Conservation (phyloP, 1,140 invertebrate genomes). For the Ceratoteleas bidentatus region DNA sequence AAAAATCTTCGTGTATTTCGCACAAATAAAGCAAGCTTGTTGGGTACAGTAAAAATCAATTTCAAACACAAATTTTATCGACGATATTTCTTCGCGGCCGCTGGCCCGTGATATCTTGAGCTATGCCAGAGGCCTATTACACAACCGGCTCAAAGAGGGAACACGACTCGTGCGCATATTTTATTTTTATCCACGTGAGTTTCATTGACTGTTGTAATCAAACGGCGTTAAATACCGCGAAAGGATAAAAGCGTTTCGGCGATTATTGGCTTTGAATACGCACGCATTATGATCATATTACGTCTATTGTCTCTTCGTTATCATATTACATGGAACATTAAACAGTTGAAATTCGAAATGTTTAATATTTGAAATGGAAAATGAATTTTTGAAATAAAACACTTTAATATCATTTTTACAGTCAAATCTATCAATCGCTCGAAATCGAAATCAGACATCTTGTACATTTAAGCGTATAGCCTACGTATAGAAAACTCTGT, state of each 20-base stretch:
- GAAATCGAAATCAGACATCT: no score
- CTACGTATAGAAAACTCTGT: no score
- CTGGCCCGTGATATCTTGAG: constrained; percentile 34
- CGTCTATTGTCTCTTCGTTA: constrained; percentile 35
- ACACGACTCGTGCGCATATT: constrained; percentile 45
- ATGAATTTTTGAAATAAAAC: no score
- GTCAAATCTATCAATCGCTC: no score
- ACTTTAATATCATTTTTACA: no score
- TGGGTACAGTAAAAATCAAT: constrained; percentile 25
- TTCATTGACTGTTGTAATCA: constrained; percentile 36
- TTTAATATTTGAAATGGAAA: not conserved
- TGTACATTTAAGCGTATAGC: no score
- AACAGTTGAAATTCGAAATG: not conserved
- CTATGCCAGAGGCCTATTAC: constrained; percentile 44
- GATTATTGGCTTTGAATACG: constrained; percentile 42
- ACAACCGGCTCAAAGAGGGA: constrained; percentile 49
- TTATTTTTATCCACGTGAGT: constrained; percentile 61
- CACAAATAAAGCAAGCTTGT: not conserved
- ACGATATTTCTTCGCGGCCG: constrained; percentile 8
- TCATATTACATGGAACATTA: constrained; percentile 31
- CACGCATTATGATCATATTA: constrained; percentile 47
- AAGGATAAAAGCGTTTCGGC: constrained; percentile 39
- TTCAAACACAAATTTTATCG: constrained; percentile 66
- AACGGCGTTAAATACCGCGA: constrained; percentile 35
- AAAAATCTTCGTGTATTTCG: not conserved